Evolutionary conservation across 2,113 vertebrate genomes (phyloP).

Genomic region (Mus pahari): DNA sequence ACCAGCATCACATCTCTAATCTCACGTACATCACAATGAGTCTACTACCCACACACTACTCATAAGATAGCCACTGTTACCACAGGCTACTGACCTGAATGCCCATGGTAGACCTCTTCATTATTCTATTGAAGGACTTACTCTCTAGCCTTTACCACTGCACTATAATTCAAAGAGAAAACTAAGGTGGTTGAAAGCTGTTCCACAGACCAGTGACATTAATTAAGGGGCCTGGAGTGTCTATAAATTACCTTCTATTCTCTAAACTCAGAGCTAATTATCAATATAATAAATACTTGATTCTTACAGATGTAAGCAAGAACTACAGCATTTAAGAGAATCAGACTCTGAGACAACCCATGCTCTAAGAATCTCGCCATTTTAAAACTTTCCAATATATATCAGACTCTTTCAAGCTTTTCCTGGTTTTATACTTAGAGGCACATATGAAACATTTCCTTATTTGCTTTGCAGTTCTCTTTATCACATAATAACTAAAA

Average conservation of each 20-base stretch:
- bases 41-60: neutral
- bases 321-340: slow-evolving; percentile 58
- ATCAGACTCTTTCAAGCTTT: neutral
- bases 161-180: neutral
- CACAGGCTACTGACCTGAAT: neutral
- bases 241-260: slow-evolving; percentile 69
- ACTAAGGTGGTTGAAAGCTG: neutral
- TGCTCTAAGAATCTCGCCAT: slow-evolving; percentile 55
- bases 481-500: slow-evolving; percentile 18
- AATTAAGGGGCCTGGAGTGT: slow-evolving; percentile 65
- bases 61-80: neutral
- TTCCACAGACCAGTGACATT: slow-evolving; percentile 66
- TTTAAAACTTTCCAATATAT: neutral
- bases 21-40: neutral
- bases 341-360: slow-evolving; percentile 51
- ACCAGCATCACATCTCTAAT: neutral
- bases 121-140: neutral
- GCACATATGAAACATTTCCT: slow-evolving; percentile 31
- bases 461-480: slow-evolving; percentile 12
- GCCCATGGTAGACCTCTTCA: neutral
- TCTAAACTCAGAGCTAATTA: slow-evolving; percentile 72
- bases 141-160: neutral
- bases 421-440: neutral
- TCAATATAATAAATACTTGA: slow-evolving; percentile 77
- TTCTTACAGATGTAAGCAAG: slow-evolving; percentile 69